phyloP scores from a whole-genome alignment of 2,797 vertebrate genomes.

The Peromyscus nudipes region DNA sequence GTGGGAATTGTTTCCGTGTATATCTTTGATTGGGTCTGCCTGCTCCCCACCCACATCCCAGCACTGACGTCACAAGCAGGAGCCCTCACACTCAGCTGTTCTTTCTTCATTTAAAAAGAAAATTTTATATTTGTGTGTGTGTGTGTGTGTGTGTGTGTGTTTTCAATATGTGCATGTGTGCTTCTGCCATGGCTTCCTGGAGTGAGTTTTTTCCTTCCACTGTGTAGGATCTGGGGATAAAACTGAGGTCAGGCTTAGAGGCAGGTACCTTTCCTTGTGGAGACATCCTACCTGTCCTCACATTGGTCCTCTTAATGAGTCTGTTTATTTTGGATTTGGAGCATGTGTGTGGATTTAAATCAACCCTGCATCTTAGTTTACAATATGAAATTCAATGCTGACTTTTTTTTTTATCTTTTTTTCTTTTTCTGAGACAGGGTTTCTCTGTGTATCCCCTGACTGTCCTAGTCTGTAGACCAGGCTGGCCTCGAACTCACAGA shows the following conservation, averaged over 20 bases:
- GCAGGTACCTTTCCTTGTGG: background rate
- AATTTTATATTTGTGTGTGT: background rate
- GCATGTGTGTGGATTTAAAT: slow-evolving; percentile 25
- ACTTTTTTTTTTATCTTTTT: background rate
- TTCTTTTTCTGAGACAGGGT: background rate
- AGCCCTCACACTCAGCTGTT: background rate
- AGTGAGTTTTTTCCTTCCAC: background rate
- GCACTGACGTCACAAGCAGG: background rate
- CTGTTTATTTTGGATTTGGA: background rate
- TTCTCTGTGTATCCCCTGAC: background rate
- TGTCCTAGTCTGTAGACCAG: background rate
- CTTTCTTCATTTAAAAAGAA: background rate
- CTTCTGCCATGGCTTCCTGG: background rate
- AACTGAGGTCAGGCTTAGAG: background rate
- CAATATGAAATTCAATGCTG: slow-evolving; percentile 27
- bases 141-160: background rate
- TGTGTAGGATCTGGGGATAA: background rate
- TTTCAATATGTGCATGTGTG: background rate
- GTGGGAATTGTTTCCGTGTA: background rate
- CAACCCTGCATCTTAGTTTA: background rate
- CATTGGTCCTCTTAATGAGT: background rate
- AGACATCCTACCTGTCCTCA: background rate
- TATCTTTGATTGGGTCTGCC: slow-evolving; percentile 12
- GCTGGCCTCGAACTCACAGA: background rate
- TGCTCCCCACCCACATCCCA: background rate